Evolutionary conservation across 2,888 invertebrate species (phyloP).

Genomic region (Petrolisthes cinctipes): DNA sequence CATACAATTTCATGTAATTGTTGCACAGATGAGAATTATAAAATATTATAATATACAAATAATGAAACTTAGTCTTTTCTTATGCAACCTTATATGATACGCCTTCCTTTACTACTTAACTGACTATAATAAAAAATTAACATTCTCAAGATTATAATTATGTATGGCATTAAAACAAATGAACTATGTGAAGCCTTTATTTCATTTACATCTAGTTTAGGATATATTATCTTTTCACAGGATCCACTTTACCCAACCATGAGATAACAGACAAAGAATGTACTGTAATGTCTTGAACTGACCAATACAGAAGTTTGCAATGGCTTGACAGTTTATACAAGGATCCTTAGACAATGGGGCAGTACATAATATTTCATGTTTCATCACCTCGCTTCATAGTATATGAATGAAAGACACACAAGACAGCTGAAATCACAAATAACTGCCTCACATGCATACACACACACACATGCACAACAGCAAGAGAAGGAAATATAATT

Average conservation of each 20-base stretch:
- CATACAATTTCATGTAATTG: no score
- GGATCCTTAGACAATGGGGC: background rate
- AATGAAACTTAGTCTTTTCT: no score
- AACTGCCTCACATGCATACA: constrained; percentile 39
- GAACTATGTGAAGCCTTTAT: constrained; percentile 32
- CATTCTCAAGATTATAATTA: no score
- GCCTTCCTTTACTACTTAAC: no score
- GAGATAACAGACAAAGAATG: background rate
- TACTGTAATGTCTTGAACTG: background rate
- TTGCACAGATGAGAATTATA: no score
- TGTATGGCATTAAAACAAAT: background rate
- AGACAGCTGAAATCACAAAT: constrained; percentile 40
- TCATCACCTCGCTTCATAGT: background rate
- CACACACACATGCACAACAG: constrained; percentile 47
- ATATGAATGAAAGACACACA: constrained; percentile 44
- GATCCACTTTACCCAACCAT: background rate
- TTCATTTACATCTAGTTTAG: constrained; percentile 34
- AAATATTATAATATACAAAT: no score
- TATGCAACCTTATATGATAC: no score
- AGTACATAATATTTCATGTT: background rate
- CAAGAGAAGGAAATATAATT: constrained; percentile 37
- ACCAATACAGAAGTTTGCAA: background rate
- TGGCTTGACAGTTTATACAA: background rate
- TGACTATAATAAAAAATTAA: no score
- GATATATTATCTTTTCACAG: constrained; percentile 27